phyloP scores from a whole-genome alignment of 1,140 invertebrate genomes.

The Spodoptera frugiperda region DNA sequence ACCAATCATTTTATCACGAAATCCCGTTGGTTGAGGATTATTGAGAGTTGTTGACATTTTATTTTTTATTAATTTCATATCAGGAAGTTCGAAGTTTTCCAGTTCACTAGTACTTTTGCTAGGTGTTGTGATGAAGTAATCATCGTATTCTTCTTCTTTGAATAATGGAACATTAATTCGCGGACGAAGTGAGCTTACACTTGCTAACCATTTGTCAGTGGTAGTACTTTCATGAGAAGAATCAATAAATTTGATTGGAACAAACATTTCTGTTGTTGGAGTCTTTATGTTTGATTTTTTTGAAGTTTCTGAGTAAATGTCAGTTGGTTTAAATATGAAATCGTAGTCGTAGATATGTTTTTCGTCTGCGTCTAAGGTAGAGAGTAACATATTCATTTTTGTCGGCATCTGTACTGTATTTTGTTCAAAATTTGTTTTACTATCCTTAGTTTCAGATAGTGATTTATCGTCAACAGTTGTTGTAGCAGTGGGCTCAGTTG shows the following conservation, averaged over 20 bases:
- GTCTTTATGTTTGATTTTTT: background rate
- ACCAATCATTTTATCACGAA: constrained; percentile 18
- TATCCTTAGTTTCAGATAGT: no score
- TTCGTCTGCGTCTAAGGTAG: background rate
- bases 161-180: background rate
- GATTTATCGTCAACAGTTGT: background rate
- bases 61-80: constrained; percentile 56
- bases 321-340: background rate
- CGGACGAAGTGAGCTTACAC: background rate
- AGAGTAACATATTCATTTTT: no score
- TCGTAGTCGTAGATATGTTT: background rate
- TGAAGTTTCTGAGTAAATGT: background rate
- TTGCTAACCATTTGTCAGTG: constrained; percentile 5
- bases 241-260: constrained; percentile 5
- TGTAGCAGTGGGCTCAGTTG: no score
- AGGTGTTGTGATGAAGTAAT: constrained; percentile 51
- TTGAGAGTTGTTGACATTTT: constrained; percentile 48
- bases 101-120: constrained; percentile 48
- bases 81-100: constrained; percentile 52
- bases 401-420: background rate
- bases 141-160: constrained; percentile 47
- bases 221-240: background rate
- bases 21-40: constrained; percentile 6
- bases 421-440: background rate
- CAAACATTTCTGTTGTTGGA: background rate